A percentile compares a stretch with the other conserved stretches of the same genome.
Evolutionary conservation across 2,888 invertebrate species (phyloP).

Genomic region (Sclerodermus sp.): DNA sequence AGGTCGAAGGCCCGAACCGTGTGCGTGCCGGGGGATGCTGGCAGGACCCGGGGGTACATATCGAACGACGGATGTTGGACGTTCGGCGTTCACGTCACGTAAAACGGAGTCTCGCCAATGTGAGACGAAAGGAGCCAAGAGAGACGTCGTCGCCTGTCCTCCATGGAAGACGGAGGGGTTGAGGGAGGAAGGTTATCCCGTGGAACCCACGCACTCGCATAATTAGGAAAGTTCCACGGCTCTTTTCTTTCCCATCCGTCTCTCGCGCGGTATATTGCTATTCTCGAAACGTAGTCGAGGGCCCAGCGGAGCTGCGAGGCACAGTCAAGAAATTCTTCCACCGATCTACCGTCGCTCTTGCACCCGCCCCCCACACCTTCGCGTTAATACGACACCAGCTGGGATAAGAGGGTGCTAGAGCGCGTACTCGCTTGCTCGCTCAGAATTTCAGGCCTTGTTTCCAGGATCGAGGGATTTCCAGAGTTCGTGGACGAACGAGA

Average conservation of each 20-base stretch:
- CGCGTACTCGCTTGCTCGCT: too few species aligned
- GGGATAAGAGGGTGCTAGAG: too few species aligned
- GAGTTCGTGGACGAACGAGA: too few species aligned
- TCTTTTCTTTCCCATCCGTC: too few species aligned
- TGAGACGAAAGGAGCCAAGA: constrained; percentile 26
- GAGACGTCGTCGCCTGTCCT: constrained; percentile 22
- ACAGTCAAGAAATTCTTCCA: too few species aligned
- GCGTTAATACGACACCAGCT: too few species aligned
- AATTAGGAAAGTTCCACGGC: constrained; percentile 34
- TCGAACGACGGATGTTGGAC: constrained; percentile 54
- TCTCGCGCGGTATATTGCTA: constrained; percentile 8
- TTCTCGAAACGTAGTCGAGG: constrained; percentile 12
- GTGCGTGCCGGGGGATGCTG: constrained; percentile 14
- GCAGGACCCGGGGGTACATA: constrained; percentile 46
- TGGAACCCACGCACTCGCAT: constrained; percentile 28
- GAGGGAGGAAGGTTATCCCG: constrained; percentile 13
- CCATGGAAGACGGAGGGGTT: constrained; percentile 4
- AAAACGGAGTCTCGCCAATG: constrained; percentile 32
- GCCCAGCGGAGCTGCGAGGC: too few species aligned
- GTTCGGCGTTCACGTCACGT: constrained; percentile 55
- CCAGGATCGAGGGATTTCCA: too few species aligned
- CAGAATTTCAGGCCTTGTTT: too few species aligned
- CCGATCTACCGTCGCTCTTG: too few species aligned
- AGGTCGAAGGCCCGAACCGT: constrained; percentile 9
- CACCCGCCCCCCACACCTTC: too few species aligned